Conservation (phyloP, 2,113 vertebrate genomes). For the Coturnix japonica region DNA sequence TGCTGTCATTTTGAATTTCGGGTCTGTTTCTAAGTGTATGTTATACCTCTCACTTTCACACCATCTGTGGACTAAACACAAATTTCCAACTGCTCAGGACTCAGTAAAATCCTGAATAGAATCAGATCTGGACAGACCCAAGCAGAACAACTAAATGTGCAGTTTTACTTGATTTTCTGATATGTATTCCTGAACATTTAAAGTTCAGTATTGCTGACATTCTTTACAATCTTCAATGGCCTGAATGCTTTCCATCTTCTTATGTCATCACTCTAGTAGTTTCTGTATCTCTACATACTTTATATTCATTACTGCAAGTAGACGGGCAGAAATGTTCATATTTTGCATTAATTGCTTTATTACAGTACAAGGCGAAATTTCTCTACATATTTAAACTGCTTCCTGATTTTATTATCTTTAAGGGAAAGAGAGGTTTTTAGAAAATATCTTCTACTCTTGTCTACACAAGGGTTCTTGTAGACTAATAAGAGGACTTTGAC, state of each 20-base stretch:
- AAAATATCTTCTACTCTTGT: neutral
- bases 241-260: neutral
- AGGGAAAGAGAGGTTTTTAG: neutral
- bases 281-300: neutral
- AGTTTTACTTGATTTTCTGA: neutral
- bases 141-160: neutral
- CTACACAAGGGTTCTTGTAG: neutral
- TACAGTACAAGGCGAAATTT: neutral
- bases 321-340: neutral
- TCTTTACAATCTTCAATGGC: neutral
- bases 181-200: neutral
- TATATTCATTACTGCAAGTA: neutral
- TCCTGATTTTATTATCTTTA: neutral
- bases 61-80: fast-evolving
- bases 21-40: neutral
- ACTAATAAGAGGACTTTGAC: neutral
- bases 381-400: neutral
- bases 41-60: neutral
- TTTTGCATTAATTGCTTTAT: neutral
- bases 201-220: neutral
- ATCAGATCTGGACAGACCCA: neutral
- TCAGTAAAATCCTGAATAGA: neutral
- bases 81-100: neutral
- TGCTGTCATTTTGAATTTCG: neutral
- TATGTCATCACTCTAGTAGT: neutral